Evolutionary conservation across 2,797 vertebrate genomes (phyloP).

Genomic region (Sciurus carolinensis): DNA sequence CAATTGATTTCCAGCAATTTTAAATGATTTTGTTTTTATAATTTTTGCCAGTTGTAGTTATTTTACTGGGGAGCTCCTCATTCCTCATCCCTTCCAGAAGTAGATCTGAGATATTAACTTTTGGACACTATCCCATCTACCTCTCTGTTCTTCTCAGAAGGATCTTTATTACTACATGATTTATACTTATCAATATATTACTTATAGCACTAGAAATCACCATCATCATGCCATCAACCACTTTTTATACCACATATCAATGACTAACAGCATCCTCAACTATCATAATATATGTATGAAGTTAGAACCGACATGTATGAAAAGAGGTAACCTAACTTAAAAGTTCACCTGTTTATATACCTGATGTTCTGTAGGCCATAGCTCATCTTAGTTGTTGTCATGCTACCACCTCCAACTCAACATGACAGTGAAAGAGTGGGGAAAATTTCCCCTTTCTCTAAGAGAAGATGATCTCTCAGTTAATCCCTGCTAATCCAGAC

Average conservation of each 20-base stretch:
- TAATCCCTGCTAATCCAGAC: not conserved
- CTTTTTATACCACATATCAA: not conserved
- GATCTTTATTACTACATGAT: constrained; percentile 23
- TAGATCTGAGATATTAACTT: not conserved
- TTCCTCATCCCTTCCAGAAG: not conserved
- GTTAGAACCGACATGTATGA: not conserved
- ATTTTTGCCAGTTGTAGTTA: not conserved
- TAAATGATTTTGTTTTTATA: constrained; percentile 2
- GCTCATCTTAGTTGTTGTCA: not conserved
- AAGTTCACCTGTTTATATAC: not conserved
- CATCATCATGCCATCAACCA: not conserved
- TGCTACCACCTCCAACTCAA: not conserved
- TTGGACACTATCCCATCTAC: constrained; percentile 8
- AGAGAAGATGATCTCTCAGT: not conserved
- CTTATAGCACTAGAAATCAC: constrained; percentile 36
- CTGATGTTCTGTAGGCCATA: not conserved
- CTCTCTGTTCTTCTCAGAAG: constrained; percentile 9
- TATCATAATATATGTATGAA: not conserved
- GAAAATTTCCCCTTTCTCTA: not conserved
- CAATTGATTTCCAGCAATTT: not conserved
- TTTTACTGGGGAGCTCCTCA: not conserved
- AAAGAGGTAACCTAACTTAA: not conserved
- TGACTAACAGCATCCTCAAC: not conserved
- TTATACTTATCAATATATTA: constrained; percentile 25
- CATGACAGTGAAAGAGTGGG: not conserved